Conservation (phyloP, 2,888 invertebrate species). For the Ormyrus thymus region DNA sequence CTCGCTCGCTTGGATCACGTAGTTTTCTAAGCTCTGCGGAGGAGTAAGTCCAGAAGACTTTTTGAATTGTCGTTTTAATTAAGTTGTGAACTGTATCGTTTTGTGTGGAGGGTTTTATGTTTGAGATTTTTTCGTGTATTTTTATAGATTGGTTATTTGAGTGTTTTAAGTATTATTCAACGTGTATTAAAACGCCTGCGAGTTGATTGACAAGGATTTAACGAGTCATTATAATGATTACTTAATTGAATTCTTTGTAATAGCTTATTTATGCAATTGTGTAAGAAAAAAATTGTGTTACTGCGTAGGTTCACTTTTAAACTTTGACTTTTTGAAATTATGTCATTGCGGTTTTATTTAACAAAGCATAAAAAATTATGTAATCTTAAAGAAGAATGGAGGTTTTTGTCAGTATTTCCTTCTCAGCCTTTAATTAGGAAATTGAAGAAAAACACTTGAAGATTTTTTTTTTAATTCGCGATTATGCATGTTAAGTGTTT, state of each 20-base stretch:
- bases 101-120: too few relatives aligned
- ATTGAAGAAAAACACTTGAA: background rate
- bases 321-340: background rate
- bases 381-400: background rate
- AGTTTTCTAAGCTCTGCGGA: constrained; percentile 68
- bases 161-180: too few relatives aligned
- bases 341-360: constrained; percentile 14
- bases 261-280: background rate
- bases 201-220: too few relatives aligned
- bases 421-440: constrained; percentile 1
- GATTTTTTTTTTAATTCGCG: background rate
- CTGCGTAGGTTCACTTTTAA: too few relatives aligned
- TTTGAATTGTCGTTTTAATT: too few relatives aligned
- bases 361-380: constrained; percentile 13
- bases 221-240: background rate
- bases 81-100: too few relatives aligned
- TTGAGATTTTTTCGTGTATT: too few relatives aligned
- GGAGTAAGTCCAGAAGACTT: too few relatives aligned
- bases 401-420: background rate
- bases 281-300: too few relatives aligned
- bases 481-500: background rate
- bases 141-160: too few relatives aligned
- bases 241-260: background rate
- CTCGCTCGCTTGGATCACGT: constrained; percentile 67
- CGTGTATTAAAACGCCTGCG: too few relatives aligned